Base-by-base conservation (phyloP, 2,113 vertebrate genomes). In the Aegithalos caudatus region DNA sequence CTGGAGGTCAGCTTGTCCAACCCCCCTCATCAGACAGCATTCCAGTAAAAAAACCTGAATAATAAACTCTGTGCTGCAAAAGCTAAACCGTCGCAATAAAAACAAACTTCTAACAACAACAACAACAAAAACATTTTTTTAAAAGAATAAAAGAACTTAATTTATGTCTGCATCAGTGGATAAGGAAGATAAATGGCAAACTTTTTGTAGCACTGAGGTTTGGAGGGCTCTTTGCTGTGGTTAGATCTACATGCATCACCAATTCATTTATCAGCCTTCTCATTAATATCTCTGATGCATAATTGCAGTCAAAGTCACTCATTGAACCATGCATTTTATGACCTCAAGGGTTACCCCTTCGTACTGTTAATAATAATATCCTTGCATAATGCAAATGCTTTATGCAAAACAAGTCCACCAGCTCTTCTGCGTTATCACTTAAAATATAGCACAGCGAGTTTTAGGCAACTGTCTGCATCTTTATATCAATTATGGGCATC, bases 271-370 rank as follows among this genome's bases (percentile, higher is more conserved):
- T 88, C 76, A 90, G 71, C 57, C 67, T 93, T 77, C 81, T 82
- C 79, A 82, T 92, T 90, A 90, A 78, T 83, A 88, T 44, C 60
- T 77, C 35, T 83, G 81, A 94, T 47, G 71, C 67, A 69, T 83
- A 92, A 92, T n/a, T 92, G 91, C 82, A 94, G 82, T 82, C 90
- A 90, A 80, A 94, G 51, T 65, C 88, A 83, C 54, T 58, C 79
- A 61, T n/a, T 80, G 67, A 94, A 83, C 86, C 92, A 65, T 25
- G 83, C 28, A 35, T 93, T 92, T 93, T 81, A 87, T 88, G 79
- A 94, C 85, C 94, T 96, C 87, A 81, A 48, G 66, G 57, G 66
- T 97, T 85, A 95, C 61, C 90, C 57, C 33, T 77, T 77, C 0
- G 0, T 82, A 57, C 73, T 86, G 66, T 61, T 88, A 80, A 72